Percentiles rank a stretch among this genome's conserved stretches.
These are phyloP conservation scores for Bruchidius siliquastri DNA, from an alignment of 2,888 invertebrate genomes.

Conservation along the genomic window DNA sequence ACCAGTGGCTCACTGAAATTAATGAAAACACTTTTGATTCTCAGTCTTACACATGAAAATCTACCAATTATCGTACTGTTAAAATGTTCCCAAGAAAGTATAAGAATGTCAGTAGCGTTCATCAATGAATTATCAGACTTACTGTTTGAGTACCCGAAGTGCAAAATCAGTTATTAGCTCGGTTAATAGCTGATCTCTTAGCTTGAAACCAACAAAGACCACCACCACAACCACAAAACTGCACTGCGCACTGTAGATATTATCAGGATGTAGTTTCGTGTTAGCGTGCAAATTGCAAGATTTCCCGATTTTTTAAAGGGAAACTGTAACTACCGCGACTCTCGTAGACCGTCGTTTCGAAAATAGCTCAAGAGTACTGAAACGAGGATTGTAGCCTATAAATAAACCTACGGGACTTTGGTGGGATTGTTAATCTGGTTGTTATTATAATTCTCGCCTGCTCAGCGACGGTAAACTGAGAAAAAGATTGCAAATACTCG, in stretches of 20 bases:
- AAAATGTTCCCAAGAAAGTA: too few relatives aligned
- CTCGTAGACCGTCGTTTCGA: conserved; percentile 8
- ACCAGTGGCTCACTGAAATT: too few relatives aligned
- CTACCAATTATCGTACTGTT: too few relatives aligned
- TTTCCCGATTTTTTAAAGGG: neutral
- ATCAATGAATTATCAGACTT: too few relatives aligned
- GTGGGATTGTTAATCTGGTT: conserved; percentile 12
- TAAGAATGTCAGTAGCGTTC: too few relatives aligned
- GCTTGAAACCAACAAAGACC: neutral
- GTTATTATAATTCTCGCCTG: neutral
- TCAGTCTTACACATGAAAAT: too few relatives aligned
- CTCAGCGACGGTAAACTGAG: neutral
- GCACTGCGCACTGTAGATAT: neutral
- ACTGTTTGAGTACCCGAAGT: neutral
- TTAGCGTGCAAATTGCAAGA: neutral
- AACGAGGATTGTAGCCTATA: conserved; percentile 24
- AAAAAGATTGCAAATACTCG: neutral
- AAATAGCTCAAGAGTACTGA: conserved; percentile 21
- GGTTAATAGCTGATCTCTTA: neutral
- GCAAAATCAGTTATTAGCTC: too few relatives aligned
- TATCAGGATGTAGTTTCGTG: too few relatives aligned
- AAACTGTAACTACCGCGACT: neutral
- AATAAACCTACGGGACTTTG: conserved; percentile 20
- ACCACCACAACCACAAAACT: neutral
- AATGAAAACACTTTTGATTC: too few relatives aligned